These are phyloP conservation scores for Rapana venosa DNA, from an alignment of 2,888 invertebrate species.

Conservation along the genomic window DNA sequence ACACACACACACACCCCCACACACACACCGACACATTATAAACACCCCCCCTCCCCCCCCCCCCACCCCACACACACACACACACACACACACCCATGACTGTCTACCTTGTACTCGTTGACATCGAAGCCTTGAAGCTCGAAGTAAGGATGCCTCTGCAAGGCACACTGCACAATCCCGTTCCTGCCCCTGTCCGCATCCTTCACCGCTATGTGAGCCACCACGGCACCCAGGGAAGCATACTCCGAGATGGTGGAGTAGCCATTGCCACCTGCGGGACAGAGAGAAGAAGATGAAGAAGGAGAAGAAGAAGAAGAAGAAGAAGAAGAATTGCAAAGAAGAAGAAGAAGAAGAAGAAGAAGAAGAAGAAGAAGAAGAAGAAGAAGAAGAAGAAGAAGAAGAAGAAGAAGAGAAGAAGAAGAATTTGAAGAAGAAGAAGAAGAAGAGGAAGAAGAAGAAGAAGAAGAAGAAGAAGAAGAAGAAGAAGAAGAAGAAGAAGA, in stretches of 20 bases:
- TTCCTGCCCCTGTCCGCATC: constrained; percentile 91
- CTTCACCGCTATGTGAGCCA: constrained; percentile 89
- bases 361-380: background rate
- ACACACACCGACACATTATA: background rate
- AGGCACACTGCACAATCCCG: constrained; percentile 84
- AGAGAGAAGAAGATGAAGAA: background rate
- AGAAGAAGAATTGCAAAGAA: background rate
- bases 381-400: background rate
- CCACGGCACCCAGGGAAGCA: constrained; percentile 84
- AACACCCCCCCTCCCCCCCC: background rate
- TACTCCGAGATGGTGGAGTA: constrained; percentile 84
- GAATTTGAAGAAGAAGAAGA: background rate
- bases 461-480: background rate
- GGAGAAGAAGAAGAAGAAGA: background rate
- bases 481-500: background rate
- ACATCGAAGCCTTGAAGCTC: constrained; percentile 62
- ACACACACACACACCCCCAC: background rate
- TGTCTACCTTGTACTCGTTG: constrained; percentile 69
- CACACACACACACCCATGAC: background rate
- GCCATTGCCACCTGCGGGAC: constrained; percentile 27
- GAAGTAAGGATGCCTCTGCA: constrained; percentile 56
- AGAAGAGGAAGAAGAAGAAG: background rate
- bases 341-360: background rate
- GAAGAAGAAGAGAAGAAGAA: background rate
- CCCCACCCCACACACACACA: background rate